Evolutionary conservation across 2,113 vertebrate species (phyloP).

Genomic region (Tragelaphus scriptus): DNA sequence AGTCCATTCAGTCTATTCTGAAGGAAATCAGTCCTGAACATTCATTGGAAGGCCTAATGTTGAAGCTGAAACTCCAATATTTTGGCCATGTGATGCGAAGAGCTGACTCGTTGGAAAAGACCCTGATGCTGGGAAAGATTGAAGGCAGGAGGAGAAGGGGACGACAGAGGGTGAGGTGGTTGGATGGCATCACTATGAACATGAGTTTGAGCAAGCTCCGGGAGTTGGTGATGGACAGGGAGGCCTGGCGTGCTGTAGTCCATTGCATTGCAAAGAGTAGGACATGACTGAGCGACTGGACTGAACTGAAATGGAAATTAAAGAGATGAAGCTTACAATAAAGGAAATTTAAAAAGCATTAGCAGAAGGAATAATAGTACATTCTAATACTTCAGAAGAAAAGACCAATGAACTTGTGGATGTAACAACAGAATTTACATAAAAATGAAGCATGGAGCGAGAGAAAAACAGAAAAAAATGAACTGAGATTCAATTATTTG

Average conservation of each 20-base stretch:
- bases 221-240: background rate
- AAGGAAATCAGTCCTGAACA: background rate
- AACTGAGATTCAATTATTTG: background rate
- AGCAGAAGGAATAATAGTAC: background rate
- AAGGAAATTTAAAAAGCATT: background rate
- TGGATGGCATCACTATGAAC: background rate
- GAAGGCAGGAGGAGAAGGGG: background rate
- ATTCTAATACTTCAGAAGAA: background rate
- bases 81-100: background rate
- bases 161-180: background rate
- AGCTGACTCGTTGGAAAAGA: background rate
- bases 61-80: background rate
- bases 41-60: background rate
- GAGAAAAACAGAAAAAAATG: background rate
- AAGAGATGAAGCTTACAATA: background rate
- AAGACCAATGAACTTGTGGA: background rate
- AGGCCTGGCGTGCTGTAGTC: background rate
- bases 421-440: background rate
- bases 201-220: background rate
- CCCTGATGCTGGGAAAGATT: background rate
- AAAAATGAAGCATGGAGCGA: background rate
- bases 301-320: background rate
- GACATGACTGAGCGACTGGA: too few relatives aligned
- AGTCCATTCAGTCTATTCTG: background rate
- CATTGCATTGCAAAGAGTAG: fast-evolving